phyloP scores from a whole-genome alignment of 2,797 vertebrate genomes.

The Gouania willdenowi region DNA sequence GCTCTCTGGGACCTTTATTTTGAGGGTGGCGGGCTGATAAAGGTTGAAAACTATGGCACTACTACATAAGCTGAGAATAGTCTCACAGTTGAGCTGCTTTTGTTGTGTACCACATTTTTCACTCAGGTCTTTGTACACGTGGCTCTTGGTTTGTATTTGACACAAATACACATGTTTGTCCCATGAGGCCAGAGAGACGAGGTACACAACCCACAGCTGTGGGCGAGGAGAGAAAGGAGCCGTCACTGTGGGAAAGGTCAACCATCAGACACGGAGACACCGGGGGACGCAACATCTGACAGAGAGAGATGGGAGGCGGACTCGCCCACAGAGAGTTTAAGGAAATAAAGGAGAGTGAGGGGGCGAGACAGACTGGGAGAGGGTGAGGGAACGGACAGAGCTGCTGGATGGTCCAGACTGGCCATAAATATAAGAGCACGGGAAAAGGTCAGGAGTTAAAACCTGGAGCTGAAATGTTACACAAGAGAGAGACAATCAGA shows the following conservation, averaged over 20 bases:
- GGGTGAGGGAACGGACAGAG: slow-evolving; percentile 53
- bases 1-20: too few species aligned
- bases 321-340: slow-evolving; percentile 36
- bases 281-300: slow-evolving; percentile 57
- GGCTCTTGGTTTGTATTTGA: too few species aligned
- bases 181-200: slow-evolving; percentile 19
- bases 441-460: slow-evolving; percentile 66
- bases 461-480: slow-evolving; percentile 56
- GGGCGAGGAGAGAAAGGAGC: slow-evolving; percentile 69
- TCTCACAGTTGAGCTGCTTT: too few species aligned
- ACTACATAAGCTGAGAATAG: too few species aligned
- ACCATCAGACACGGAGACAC: slow-evolving; percentile 68
- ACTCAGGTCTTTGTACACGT: too few species aligned
- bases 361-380: slow-evolving; percentile 53
- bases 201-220: slow-evolving; percentile 48
- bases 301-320: slow-evolving; percentile 59
- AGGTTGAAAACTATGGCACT: too few species aligned
- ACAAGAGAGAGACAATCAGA: slow-evolving; percentile 58
- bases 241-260: slow-evolving; percentile 75
- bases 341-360: slow-evolving; percentile 11
- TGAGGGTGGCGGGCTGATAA: too few species aligned
- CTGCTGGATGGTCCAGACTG: slow-evolving; percentile 31
- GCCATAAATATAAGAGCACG: slow-evolving; percentile 67
- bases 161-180: slow-evolving; percentile 30
- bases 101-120: too few species aligned